Evolutionary conservation across 2,888 invertebrate genomes (phyloP), one percentile per base, ranked within the genome.

Genomic region (Xylota segnis): DNA sequence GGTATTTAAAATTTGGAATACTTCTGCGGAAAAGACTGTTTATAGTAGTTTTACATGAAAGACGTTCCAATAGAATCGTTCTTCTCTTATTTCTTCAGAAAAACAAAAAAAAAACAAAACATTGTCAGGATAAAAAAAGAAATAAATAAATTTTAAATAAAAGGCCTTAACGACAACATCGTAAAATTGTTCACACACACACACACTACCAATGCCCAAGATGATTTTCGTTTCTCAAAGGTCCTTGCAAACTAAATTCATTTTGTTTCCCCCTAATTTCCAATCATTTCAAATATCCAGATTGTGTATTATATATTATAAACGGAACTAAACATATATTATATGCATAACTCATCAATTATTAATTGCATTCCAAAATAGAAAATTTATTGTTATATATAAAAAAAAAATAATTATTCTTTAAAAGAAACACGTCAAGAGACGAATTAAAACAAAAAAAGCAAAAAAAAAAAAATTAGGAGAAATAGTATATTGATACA

Each of bases 111-210:
- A 50, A 40, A 72, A 72, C 29, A 50, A 40, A 72, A 72, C 29
- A 56, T 63, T 63, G 45, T 75, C 56, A 70, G 59, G 52, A 27
- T 34, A 61, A 9, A 23, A 23, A 66, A 71, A 12, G 37, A 32
- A 58, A 50, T 52, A 45, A 59, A 61, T 14, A 37, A 66, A 65
- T 58, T 75, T 52, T 47, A 3, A 43, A 59, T 61, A 72, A 83
- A 84, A 71, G 84, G 84, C 84, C 84, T 84, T 84, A 84, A 81
- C 71, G 84, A 81, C 70, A 84, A 81, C 84, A 84, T 84, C 84
- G 84, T 84, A 75, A 74, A 82, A 76, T 65, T 63, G 77, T 79
- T 79, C 54, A 82, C 59, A 75, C 23, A 82, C 37, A 75, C 54
- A 82, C 59, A 75, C 23, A 82, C 37, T 71, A 84, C 75, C 66